These are phyloP conservation scores for Nibea albiflora DNA, from an alignment of 2,113 vertebrate species.

Conservation along the genomic window DNA sequence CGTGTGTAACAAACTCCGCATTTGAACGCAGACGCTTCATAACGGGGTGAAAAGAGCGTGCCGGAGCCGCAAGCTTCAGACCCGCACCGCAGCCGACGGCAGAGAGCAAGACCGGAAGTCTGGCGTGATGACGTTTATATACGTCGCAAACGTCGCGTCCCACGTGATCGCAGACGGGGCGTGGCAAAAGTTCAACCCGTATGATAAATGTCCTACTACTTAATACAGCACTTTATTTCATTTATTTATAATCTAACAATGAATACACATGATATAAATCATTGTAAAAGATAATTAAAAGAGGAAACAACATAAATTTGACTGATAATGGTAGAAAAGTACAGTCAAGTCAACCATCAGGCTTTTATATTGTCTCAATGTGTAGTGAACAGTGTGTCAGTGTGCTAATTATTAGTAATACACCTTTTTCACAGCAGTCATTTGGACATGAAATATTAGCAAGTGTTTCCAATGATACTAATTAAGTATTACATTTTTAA, in stretches of 20 bases:
- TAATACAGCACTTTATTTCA: too few species aligned
- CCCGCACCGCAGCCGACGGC: fast-evolving
- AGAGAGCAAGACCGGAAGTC: not conserved
- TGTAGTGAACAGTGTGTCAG: too few species aligned
- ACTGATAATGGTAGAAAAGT: too few species aligned
- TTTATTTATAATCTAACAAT: not conserved
- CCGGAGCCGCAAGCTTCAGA: fast-evolving
- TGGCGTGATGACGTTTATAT: conserved; percentile 34
- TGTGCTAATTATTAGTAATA: too few species aligned
- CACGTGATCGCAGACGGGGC: conserved; percentile 47
- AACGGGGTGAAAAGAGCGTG: fast-evolving
- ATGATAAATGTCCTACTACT: not conserved
- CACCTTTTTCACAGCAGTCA: too few species aligned
- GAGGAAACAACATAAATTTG: too few species aligned
- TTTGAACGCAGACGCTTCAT: fast-evolving
- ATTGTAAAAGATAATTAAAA: not conserved
- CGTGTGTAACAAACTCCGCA: fast-evolving
- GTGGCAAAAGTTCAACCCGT: conserved; percentile 17
- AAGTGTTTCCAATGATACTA: too few species aligned
- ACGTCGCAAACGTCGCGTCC: conserved; percentile 7
- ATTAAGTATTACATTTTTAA: too few species aligned
- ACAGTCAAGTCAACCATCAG: too few species aligned
- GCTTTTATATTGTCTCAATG: too few species aligned
- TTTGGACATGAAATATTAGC: too few species aligned
- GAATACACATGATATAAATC: not conserved